Evolutionary conservation across 2,888 invertebrate genomes (phyloP), one percentile per base, ranked within the genome.

Genomic region (Eupithecia insigniata): DNA sequence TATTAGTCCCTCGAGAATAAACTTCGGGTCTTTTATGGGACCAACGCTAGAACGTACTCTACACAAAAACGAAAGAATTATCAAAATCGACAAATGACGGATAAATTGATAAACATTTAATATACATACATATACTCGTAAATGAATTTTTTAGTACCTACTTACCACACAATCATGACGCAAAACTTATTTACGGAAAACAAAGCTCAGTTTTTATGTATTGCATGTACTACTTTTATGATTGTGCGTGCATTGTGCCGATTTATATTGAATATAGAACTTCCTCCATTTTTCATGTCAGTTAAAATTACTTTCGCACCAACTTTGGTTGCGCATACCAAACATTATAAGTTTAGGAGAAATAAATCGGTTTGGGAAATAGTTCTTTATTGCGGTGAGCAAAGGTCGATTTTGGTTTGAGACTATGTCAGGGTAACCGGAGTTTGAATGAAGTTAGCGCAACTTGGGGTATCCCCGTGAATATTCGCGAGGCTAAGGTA

Each of bases 391-490:
- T 0, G 0, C 3, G 4, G 1, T 2, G 43, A 0, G 0, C 58
- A 82, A 87, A 78, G 74, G 85, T 83, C 61, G 69, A 69, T 76
- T 86, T 87, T 85, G 64, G 67, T 26, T 43, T 70, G 43, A 55
- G 65, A 77, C 62, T 65, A 74, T 65, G 43, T 75, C 69, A 73
- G 69, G 71, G 73, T 78, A 80, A 83, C 80, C 84, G 79, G 80
- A 85, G 87, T 89, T 89, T 89, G 89, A 89, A 89, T 89, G 89
- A 87, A 89, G 89, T 87, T 91, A 91, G 84, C 90, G 92, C 87
- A 92, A 92, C 87, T 83, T 89, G 93, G 93, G 92, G 85, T 92
- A 92, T 87, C 91, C 93, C 93, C 89, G 86, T 78, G 82, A 87
- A 85, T 85, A 82, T 85, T 85, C 79, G 78, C 77, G 73, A 66